A percentile compares a stretch with the other conserved stretches of the same genome.
phyloP scores from a whole-genome alignment of 2,888 invertebrate species.

The Smittia aterrima region DNA sequence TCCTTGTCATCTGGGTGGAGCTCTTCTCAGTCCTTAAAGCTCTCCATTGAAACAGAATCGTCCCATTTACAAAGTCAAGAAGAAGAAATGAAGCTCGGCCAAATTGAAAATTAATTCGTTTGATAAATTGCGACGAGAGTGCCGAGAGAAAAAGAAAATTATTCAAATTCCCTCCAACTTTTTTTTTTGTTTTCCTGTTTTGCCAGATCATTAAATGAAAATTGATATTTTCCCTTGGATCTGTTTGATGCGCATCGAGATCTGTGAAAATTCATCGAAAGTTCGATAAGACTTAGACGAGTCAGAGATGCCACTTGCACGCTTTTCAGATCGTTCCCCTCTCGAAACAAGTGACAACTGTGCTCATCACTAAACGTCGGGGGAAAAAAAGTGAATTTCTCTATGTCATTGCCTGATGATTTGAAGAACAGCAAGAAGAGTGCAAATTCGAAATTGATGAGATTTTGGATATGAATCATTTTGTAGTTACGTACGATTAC shows the following conservation, averaged over 20 bases:
- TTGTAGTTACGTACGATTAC: neutral
- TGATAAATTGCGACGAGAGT: neutral
- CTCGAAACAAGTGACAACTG: neutral
- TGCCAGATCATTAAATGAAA: conserved; percentile 28
- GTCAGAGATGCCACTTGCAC: neutral
- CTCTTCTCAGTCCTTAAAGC: too few relatives aligned
- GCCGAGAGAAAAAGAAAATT: neutral
- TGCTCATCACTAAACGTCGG: neutral
- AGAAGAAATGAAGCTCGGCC: neutral
- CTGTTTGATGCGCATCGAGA: neutral
- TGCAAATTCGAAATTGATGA: conserved; percentile 36
- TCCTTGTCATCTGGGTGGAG: neutral
- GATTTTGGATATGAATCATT: conserved; percentile 6
- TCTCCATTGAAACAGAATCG: too few relatives aligned
- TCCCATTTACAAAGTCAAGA: neutral
- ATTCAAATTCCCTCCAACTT: neutral
- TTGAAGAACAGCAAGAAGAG: conserved; percentile 5
- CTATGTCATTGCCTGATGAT: conserved; percentile 15
- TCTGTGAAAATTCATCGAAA: neutral
- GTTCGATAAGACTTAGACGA: neutral
- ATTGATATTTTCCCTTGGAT: neutral
- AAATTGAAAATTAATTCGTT: conserved; percentile 13
- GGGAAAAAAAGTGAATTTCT: neutral
- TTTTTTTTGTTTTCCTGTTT: neutral
- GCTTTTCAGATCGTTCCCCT: too few relatives aligned